Evolutionary conservation across 2,888 invertebrate species (phyloP), one percentile per base, ranked within the genome.

Genomic region (Archips xylosteana): DNA sequence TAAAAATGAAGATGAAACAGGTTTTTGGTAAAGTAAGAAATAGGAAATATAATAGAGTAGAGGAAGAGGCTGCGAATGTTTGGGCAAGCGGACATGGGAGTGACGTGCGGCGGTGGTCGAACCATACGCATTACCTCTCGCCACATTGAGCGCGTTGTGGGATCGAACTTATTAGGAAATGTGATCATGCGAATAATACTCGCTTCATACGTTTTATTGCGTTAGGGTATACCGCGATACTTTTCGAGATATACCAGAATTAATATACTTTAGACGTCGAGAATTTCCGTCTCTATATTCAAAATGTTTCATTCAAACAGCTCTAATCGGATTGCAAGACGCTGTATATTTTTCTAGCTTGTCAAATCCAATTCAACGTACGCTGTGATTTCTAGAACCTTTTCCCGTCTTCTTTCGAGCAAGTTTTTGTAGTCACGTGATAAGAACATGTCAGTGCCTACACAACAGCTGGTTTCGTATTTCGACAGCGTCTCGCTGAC

Each of bases 111-210:
- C 87, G 83, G 77, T 42, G 62, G 36, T 59, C 74, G 36, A 34
- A 42, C 73, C 73, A 39, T 45, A 45, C 74, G 88, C 88, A 90
- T 92, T 91, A 91, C 86, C 87, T 88, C 83, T 87, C 93, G 92
- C 89, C 88, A 89, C 92, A 92, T 92, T 92, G 90, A 90, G 84
- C 92, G 82, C 90, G 88, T 89, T 91, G 92, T 87, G 90, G 90
- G 89, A 90, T 92, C 92, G 91, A 89, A 92, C 92, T 94, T 93
- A 94, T 94, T 94, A 94, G 91, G 92, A 86, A 89, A 92, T 89
- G 87, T 90, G 91, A 92, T 92, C 93, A 92, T 89, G 92, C 94
- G 94, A 89, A 88, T 91, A 92, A 93, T 90, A 89, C 89, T 83
- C 91, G 89, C 87, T 91, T 90, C 89, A 91, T 91, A 92, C 90